Conservation (phyloP, 1,140 invertebrate genomes). For the Camponotus pennsylvanicus region DNA sequence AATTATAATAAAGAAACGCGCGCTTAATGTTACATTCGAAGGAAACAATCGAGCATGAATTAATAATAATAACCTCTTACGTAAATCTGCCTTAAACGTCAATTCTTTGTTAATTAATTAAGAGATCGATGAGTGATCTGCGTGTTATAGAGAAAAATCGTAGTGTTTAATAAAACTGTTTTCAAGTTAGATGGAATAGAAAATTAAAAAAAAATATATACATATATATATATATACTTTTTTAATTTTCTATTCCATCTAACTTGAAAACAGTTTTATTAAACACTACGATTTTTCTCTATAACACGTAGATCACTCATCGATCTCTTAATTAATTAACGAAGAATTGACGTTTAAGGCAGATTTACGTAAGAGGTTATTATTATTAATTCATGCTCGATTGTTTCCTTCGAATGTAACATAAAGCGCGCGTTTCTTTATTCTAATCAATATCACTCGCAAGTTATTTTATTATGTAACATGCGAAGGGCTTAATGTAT, state of each 20-base stretch:
- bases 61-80: conserved; percentile 13
- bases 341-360: conserved; percentile 27
- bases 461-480: conserved; percentile 47
- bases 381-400: conserved; percentile 33
- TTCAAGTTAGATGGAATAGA: not conserved
- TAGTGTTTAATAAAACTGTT: not conserved
- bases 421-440: conserved; percentile 21
- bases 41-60: conserved; percentile 16
- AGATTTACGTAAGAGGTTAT: not conserved
- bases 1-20: conserved; percentile 19
- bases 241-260: not conserved
- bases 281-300: not conserved
- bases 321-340: conserved; percentile 36
- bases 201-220: not conserved
- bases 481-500: conserved; percentile 13
- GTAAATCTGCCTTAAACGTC: conserved; percentile 6
- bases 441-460: conserved; percentile 40
- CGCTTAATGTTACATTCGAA: conserved; percentile 18
- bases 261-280: not conserved
- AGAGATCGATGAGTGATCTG: not conserved
- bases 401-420: conserved; percentile 15
- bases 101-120: conserved; percentile 38
- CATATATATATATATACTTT: not conserved
- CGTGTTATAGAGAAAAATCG: not conserved
- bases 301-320: not conserved